Evolutionary conservation across 1,140 invertebrate genomes (phyloP).

Genomic region (Diprion similis): DNA sequence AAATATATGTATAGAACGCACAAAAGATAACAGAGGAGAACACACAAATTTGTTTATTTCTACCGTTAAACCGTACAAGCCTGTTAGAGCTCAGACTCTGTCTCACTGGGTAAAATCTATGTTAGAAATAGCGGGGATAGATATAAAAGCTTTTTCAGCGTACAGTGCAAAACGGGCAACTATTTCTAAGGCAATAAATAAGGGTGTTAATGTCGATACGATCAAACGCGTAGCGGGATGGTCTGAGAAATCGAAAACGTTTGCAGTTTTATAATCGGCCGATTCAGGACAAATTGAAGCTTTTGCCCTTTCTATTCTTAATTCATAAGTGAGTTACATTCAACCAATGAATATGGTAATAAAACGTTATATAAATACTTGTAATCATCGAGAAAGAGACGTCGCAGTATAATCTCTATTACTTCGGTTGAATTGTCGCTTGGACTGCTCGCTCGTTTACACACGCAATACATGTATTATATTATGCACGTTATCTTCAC

Average conservation of each 20-base stretch:
- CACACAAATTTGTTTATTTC: conserved; percentile 17
- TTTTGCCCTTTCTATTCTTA: conserved; percentile 13
- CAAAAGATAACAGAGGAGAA: conserved; percentile 11
- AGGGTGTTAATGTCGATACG: conserved; percentile 11
- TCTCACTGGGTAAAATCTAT: conserved; percentile 13
- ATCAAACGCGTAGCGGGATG: too few species aligned
- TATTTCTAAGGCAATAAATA: conserved; percentile 16
- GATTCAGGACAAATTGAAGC: conserved; percentile 13
- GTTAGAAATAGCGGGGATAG: conserved; percentile 13
- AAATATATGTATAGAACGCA: conserved; percentile 16
- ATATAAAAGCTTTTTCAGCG: conserved; percentile 14
- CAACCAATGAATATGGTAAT: conserved; percentile 12
- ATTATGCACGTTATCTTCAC: too few species aligned
- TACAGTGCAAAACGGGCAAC: conserved; percentile 13
- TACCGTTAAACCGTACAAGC: conserved; percentile 15
- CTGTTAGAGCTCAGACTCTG: conserved; percentile 13
- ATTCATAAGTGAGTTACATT: conserved; percentile 14
- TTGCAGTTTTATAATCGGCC: conserved; percentile 15
- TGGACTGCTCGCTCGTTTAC: too few species aligned
- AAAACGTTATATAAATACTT: conserved; percentile 10
- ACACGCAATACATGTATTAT: too few species aligned
- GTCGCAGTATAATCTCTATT: too few species aligned
- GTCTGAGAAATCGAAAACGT: too few species aligned
- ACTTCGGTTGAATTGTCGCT: too few species aligned
- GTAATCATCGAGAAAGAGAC: too few species aligned